Percentiles rank a stretch among this genome's conserved stretches.
These are phyloP conservation scores for Alcedo quadribrachys DNA, from an alignment of 2,797 vertebrate species.

Conservation along the genomic window DNA sequence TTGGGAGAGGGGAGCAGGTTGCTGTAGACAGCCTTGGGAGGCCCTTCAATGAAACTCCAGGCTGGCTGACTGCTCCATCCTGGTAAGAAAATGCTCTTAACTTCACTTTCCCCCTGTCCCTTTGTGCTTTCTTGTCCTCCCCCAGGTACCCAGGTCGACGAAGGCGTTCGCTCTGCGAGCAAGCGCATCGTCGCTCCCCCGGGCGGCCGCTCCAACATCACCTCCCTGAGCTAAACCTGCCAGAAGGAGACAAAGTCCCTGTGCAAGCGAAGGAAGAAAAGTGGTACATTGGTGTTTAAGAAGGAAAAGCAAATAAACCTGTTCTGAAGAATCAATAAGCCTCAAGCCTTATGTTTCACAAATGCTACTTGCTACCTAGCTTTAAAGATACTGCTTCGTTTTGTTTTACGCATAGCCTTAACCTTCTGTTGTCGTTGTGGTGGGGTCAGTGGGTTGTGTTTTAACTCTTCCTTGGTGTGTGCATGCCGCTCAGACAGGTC, in stretches of 20 bases:
- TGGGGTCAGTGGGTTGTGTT: constrained; percentile 42
- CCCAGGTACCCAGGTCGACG: constrained; percentile 80
- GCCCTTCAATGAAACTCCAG: background rate
- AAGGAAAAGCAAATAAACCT: constrained; percentile 80
- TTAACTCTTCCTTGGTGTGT: constrained; percentile 67
- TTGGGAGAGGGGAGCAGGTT: background rate
- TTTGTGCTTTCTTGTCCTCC: background rate
- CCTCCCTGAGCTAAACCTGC: constrained; percentile 90
- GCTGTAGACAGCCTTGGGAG: background rate
- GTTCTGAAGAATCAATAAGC: constrained; percentile 89
- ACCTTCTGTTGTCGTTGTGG: constrained; percentile 60
- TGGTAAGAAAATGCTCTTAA: background rate
- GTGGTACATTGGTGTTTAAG: constrained; percentile 80
- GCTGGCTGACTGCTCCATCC: background rate
- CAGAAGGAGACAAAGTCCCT: constrained; percentile 44
- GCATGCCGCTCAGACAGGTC: constrained; percentile 79
- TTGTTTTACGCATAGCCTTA: constrained; percentile 82
- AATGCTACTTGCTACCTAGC: constrained; percentile 87
- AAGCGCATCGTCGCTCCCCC: constrained; percentile 94
- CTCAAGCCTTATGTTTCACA: constrained; percentile 97
- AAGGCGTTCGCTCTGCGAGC: constrained; percentile 88
- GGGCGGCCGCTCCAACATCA: constrained; percentile 97
- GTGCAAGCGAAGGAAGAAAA: constrained; percentile 73
- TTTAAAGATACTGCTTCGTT: constrained; percentile 88
- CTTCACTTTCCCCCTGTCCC: background rate